Percentiles rank a stretch among this genome's conserved stretches.
Evolutionary conservation across 2,888 invertebrate species (phyloP).

Genomic region (Abscondita cerata): DNA sequence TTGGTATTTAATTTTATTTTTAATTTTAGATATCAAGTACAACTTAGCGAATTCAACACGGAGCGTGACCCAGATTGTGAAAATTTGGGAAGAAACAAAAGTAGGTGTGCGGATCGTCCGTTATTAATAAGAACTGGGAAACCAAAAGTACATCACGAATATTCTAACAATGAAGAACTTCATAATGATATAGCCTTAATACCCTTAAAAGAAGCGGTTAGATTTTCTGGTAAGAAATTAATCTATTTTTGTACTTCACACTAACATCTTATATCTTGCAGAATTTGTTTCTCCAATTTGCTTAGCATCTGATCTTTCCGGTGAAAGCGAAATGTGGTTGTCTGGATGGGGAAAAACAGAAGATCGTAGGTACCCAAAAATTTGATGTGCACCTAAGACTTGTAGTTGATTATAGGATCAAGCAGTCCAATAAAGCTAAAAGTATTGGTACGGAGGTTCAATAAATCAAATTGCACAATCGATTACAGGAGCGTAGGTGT

Average conservation of each 20-base stretch:
- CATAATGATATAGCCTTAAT: slow-evolving; percentile 62
- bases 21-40: slow-evolving; percentile 44
- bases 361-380: slow-evolving; percentile 41
- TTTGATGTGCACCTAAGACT: too few species aligned
- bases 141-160: slow-evolving; percentile 58
- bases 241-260: too few species aligned
- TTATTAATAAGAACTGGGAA: slow-evolving; percentile 56
- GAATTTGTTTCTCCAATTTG: slow-evolving; percentile 55
- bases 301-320: slow-evolving; percentile 35
- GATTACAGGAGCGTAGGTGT: slow-evolving; percentile 63
- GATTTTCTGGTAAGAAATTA: slow-evolving; percentile 55
- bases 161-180: slow-evolving; percentile 47
- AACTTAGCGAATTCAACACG: slow-evolving; percentile 62
- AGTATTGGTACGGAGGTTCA: slow-evolving; percentile 65
- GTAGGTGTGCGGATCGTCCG: slow-evolving; percentile 56
- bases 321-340: slow-evolving; percentile 46
- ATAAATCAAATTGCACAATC: slow-evolving; percentile 61
- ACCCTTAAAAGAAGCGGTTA: slow-evolving; percentile 54
- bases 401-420: slow-evolving; percentile 43
- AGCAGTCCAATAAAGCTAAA: slow-evolving; percentile 65
- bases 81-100: slow-evolving; percentile 50
- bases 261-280: slow-evolving; percentile 20
- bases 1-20: too few species aligned
- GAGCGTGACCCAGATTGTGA: slow-evolving; percentile 58
- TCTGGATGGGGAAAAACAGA: slow-evolving; percentile 65